Percentiles rank a stretch among this genome's conserved stretches.
phyloP scores from a whole-genome alignment of 2,797 vertebrate species.

The Urocyon cinereoargenteus region DNA sequence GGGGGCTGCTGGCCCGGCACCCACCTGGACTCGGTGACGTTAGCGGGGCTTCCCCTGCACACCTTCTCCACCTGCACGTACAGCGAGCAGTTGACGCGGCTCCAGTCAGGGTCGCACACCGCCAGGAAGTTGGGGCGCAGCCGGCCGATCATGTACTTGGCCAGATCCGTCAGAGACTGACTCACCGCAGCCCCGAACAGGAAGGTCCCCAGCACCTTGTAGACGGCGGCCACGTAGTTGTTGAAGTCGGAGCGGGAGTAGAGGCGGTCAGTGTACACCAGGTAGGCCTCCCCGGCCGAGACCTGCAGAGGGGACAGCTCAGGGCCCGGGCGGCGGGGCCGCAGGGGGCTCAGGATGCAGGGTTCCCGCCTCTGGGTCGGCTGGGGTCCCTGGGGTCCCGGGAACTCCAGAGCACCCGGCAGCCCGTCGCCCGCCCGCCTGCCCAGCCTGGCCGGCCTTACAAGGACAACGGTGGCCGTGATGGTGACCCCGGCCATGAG shows the following conservation, averaged over 20 bases:
- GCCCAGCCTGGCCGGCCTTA: conserved; percentile 83
- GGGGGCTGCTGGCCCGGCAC: neutral
- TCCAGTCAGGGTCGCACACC: conserved; percentile 91
- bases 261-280: conserved; percentile 94
- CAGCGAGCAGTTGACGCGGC: conserved; percentile 91
- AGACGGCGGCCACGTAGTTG: conserved; percentile 95
- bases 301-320: conserved; percentile 79
- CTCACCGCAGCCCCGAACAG: conserved; percentile 94
- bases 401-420: neutral
- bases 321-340: neutral
- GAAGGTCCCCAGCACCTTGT: conserved; percentile 97
- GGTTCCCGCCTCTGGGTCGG: neutral
- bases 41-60: conserved; percentile 90
- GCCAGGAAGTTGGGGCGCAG: conserved; percentile 95
- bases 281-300: conserved; percentile 89
- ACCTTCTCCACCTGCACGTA: conserved; percentile 89
- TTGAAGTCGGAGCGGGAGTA: conserved; percentile 95
- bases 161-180: conserved; percentile 96
- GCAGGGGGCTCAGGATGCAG: no score
- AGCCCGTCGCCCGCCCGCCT: accelerated
- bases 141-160: conserved; percentile 96
- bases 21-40: conserved; percentile 95
- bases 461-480: conserved; percentile 92
- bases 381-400: neutral
- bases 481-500: conserved; percentile 94